Percentiles rank a stretch among this genome's conserved stretches.
phyloP scores from a whole-genome alignment of 2,113 vertebrate genomes.

The Channa maculata region DNA sequence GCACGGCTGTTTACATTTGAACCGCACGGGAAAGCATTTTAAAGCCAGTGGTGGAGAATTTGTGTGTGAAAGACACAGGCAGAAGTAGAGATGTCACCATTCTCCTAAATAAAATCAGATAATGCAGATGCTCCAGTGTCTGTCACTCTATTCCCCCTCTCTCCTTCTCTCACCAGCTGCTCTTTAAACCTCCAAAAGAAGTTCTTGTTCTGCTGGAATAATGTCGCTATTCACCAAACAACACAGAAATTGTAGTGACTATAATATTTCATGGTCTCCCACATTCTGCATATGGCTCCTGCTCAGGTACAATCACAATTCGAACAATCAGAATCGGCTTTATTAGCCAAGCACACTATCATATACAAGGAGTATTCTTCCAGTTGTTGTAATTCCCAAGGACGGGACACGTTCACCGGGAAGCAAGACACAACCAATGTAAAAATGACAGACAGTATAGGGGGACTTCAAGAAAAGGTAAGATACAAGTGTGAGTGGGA shows the following conservation, averaged over 20 bases:
- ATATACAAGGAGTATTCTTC: no score
- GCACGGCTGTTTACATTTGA: conserved; percentile 41
- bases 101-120: conserved; percentile 15
- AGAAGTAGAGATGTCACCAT: conserved; percentile 37
- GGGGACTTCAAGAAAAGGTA: no score
- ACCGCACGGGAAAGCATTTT: conserved; percentile 11
- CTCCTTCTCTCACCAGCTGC: conserved; percentile 4
- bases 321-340: no score
- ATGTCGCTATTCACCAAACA: conserved; percentile 65
- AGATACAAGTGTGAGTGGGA: no score
- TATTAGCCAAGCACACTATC: no score
- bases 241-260: conserved; percentile 24
- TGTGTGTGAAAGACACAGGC: background rate
- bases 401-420: no score
- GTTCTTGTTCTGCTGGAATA: conserved; percentile 43
- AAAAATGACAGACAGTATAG: no score
- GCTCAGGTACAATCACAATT: conserved; percentile 28
- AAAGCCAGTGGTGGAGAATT: background rate
- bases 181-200: conserved; percentile 26
- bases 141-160: conserved; percentile 8
- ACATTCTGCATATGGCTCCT: conserved; percentile 28
- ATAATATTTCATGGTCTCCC: conserved; percentile 41
- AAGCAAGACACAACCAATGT: no score
- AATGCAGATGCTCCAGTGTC: conserved; percentile 17
- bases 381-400: no score